These are phyloP conservation scores for Leptinotarsa peninsularis DNA, from an alignment of 2,888 invertebrate genomes.

Conservation along the genomic window DNA sequence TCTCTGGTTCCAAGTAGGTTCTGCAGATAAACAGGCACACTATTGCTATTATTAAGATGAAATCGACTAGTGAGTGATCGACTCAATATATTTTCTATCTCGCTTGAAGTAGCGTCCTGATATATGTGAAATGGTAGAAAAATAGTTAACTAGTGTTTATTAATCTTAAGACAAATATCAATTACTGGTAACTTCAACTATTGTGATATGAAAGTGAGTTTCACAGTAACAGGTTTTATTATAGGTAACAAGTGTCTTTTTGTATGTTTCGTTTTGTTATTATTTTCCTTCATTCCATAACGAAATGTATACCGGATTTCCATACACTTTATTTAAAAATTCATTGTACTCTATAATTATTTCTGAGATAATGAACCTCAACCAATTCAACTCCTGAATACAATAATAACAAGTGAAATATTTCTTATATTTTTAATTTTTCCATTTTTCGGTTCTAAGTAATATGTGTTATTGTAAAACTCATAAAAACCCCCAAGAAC, in stretches of 20 bases:
- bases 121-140: constrained; percentile 11
- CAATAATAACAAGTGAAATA: neutral
- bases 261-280: neutral
- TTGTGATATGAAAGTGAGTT: constrained; percentile 22
- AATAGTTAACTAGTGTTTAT: constrained; percentile 4
- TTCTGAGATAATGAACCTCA: no score
- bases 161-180: constrained; percentile 15
- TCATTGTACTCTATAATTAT: no score
- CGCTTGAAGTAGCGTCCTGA: neutral
- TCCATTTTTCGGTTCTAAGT: neutral
- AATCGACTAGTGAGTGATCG: neutral
- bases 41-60: neutral
- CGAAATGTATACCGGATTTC: neutral
- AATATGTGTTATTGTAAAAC: constrained; percentile 12
- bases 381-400: no score
- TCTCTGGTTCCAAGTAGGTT: neutral
- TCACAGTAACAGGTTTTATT: neutral
- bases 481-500: constrained; percentile 10
- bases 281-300: neutral
- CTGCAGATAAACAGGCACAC: neutral
- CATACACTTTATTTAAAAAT: no score
- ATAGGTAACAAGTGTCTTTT: neutral
- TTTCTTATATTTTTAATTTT: neutral
- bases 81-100: constrained; percentile 18
- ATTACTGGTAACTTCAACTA: constrained; percentile 21